Conservation (phyloP, 2,113 vertebrate species). For the Platanista minor region DNA sequence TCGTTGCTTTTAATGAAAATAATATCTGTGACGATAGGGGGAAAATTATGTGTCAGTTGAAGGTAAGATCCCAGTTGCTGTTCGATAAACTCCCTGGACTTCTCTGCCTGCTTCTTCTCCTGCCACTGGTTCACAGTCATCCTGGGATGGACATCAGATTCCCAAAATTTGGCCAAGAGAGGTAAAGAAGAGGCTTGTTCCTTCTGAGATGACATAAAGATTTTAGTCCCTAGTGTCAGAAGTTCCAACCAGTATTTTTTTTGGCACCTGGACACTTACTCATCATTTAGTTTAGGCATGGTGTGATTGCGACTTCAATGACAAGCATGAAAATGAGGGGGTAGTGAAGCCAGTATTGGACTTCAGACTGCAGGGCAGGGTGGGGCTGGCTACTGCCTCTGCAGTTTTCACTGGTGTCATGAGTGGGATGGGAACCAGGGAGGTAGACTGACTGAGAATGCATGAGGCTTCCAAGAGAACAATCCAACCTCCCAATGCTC, state of each 20-base stretch:
- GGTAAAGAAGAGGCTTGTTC: background rate
- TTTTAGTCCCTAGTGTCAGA: background rate
- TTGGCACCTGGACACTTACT: background rate
- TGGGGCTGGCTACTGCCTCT: background rate
- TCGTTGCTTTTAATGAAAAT: background rate
- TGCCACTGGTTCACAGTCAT: background rate
- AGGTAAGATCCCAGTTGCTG: background rate
- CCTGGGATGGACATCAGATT: background rate
- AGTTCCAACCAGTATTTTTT: background rate
- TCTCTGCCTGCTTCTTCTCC: background rate
- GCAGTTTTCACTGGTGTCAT: background rate
- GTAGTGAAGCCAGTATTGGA: background rate
- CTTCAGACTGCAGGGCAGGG: background rate
- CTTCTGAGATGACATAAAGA: background rate
- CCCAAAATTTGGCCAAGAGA: background rate
- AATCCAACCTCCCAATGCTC: accelerated
- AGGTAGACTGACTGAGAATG: background rate
- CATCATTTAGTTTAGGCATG: background rate
- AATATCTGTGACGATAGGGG: background rate
- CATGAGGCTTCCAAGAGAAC: background rate
- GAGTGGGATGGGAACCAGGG: background rate
- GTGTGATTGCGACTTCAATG: background rate
- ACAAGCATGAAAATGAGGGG: background rate
- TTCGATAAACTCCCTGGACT: background rate
- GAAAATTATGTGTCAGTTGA: background rate